phyloP scores from a whole-genome alignment of 2,888 invertebrate genomes.

The Tromatobia lineatoria region DNA sequence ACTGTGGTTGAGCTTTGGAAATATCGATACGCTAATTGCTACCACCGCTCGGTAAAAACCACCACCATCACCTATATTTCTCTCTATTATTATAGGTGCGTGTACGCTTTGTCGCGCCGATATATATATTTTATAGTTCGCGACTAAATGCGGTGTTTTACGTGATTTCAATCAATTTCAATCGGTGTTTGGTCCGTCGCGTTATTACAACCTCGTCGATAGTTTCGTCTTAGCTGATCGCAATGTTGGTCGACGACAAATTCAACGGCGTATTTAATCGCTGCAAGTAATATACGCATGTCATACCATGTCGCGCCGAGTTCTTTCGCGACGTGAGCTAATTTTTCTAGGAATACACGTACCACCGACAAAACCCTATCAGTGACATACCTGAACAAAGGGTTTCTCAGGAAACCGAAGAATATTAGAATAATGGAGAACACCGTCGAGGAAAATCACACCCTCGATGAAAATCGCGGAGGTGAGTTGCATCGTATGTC shows the following conservation, averaged over 20 bases:
- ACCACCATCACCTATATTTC: not conserved
- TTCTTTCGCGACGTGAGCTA: slow-evolving; percentile 24
- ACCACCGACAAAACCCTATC: not conserved
- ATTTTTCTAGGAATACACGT: slow-evolving; percentile 29
- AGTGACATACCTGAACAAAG: slow-evolving; percentile 44
- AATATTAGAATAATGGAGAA: slow-evolving; percentile 75
- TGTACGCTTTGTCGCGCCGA: not conserved
- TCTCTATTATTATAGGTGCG: slow-evolving; percentile 4
- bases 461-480: slow-evolving; percentile 71
- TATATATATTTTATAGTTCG: not conserved
- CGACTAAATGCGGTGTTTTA: slow-evolving; percentile 9
- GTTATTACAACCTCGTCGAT: not conserved
- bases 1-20: slow-evolving; percentile 42
- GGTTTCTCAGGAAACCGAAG: slow-evolving; percentile 3
- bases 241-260: slow-evolving; percentile 7
- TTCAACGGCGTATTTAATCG: slow-evolving; percentile 12
- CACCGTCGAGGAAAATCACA: slow-evolving; percentile 71
- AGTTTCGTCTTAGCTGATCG: not conserved
- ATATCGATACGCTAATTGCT: slow-evolving; percentile 55
- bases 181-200: not conserved
- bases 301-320: slow-evolving; percentile 49
- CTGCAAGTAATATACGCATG: slow-evolving; percentile 22
- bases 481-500: slow-evolving; percentile 70
- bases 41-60: not conserved
- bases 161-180: not conserved